Evolutionary conservation across 2,113 vertebrate species (phyloP).

Genomic region (Psophia crepitans): DNA sequence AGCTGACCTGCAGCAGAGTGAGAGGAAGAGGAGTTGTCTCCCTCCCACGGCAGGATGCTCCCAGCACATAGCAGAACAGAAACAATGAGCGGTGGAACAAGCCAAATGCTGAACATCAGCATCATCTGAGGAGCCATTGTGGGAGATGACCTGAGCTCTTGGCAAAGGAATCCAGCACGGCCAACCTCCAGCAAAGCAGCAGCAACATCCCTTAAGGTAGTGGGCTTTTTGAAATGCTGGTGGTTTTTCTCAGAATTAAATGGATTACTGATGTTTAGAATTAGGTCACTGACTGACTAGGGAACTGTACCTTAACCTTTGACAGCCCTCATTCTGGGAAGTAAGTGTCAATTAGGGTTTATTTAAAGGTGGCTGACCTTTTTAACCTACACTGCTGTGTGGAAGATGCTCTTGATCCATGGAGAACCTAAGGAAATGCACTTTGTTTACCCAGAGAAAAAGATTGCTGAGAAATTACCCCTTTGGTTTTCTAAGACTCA

Average conservation of each 20-base stretch:
- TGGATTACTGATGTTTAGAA: neutral
- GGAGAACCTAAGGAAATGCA: neutral
- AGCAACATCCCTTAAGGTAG: neutral
- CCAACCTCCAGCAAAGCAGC: neutral
- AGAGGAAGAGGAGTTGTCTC: neutral
- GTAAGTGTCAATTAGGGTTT: neutral
- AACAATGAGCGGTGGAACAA: neutral
- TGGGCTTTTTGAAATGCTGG: neutral
- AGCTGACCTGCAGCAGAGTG: neutral
- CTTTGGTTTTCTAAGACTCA: neutral
- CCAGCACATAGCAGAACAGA: neutral
- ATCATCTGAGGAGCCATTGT: neutral
- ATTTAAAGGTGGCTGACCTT: neutral
- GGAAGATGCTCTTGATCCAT: neutral
- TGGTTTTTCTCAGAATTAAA: neutral
- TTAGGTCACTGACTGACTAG: neutral
- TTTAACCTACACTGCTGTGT: neutral
- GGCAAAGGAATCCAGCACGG: neutral
- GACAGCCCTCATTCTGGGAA: neutral
- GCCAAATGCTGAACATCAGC: neutral
- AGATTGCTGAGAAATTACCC: neutral
- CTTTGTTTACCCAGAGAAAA: neutral
- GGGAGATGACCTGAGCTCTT: neutral
- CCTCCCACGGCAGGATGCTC: neutral
- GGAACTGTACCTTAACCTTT: neutral